A percentile compares a stretch with the other conserved stretches of the same genome.
These are phyloP conservation scores for Lindbergichthys nudifrons DNA, from an alignment of 2,797 vertebrate species.

Conservation along the genomic window DNA sequence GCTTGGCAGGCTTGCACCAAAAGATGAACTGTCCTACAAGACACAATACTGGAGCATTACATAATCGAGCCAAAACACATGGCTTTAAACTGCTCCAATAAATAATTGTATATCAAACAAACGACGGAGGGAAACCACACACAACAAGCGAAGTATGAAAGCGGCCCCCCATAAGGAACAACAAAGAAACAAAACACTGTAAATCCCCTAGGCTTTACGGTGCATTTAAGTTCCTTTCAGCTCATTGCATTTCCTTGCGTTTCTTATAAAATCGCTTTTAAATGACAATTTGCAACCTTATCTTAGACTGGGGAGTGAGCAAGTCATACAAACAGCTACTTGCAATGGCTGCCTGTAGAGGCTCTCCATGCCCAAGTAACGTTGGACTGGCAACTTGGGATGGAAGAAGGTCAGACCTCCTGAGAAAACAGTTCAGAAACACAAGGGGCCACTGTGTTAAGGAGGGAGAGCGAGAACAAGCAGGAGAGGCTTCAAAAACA, in stretches of 20 bases:
- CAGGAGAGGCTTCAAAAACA: slow-evolving; percentile 48
- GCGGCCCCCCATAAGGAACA: no score
- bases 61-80: neutral
- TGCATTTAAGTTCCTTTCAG: neutral
- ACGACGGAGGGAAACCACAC: no score
- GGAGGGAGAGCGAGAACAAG: slow-evolving; percentile 56
- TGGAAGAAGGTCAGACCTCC: slow-evolving; percentile 61
- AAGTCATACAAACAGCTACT: slow-evolving; percentile 20
- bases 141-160: no score
- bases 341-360: slow-evolving; percentile 26
- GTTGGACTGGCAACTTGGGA: slow-evolving; percentile 40
- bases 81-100: neutral
- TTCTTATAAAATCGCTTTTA: neutral
- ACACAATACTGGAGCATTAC: neutral
- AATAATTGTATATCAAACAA: no score
- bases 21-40: no score
- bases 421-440: slow-evolving; percentile 60
- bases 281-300: neutral
- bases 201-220: neutral
- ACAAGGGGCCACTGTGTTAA: slow-evolving; percentile 63
- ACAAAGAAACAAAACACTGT: neutral
- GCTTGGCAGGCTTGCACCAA: no score
- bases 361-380: slow-evolving; percentile 56
- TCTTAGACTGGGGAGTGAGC: neutral
- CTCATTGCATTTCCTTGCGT: neutral